Conservation (phyloP, 2,113 vertebrate species). For the Peromyscus polionotus region DNA sequence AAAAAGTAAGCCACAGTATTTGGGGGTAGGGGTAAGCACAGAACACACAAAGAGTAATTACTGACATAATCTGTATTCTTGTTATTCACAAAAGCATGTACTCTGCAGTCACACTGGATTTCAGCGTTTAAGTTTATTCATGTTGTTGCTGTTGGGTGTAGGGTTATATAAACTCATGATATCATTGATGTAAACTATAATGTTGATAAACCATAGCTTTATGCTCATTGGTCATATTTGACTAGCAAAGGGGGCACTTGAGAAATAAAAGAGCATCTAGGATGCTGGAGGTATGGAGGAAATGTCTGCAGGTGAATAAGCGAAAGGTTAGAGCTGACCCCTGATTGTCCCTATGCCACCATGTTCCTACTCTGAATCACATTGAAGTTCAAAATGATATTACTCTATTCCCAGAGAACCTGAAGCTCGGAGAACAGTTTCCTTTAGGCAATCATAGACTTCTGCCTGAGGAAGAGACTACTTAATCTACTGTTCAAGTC, state of each 20-base stretch:
- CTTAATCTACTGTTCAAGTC: background rate
- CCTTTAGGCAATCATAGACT: background rate
- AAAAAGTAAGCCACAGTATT: background rate
- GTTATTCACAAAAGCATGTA: background rate
- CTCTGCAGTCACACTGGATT: background rate
- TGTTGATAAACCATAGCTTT: background rate
- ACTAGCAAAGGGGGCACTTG: background rate
- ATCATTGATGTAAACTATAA: constrained; percentile 9
- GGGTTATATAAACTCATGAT: background rate
- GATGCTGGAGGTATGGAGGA: background rate
- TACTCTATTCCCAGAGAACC: background rate
- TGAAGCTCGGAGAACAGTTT: background rate
- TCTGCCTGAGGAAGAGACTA: background rate
- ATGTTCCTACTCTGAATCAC: background rate
- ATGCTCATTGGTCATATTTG: background rate
- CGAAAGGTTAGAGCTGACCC: background rate
- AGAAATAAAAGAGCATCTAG: background rate
- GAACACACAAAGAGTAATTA: background rate
- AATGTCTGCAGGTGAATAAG: background rate
- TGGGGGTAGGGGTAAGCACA: background rate
- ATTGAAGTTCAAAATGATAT: background rate
- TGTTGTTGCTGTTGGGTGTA: background rate
- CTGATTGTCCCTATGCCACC: background rate
- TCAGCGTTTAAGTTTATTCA: background rate
- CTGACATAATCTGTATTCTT: background rate